Evolutionary conservation across 1,140 invertebrate genomes (phyloP).

Genomic region (Papilio polytes): DNA sequence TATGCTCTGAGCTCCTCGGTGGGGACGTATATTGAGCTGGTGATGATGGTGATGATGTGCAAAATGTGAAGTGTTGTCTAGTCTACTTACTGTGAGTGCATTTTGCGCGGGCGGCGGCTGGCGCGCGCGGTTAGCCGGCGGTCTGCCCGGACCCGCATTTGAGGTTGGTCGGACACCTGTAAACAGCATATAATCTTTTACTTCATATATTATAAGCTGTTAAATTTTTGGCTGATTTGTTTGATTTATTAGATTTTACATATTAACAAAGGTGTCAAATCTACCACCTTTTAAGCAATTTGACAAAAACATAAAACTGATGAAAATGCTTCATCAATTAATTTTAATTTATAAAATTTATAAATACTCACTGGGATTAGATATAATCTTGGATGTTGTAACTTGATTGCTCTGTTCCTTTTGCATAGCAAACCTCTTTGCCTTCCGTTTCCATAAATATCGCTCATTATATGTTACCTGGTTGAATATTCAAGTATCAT

Average conservation of each 20-base stretch:
- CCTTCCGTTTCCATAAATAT: constrained; percentile 90
- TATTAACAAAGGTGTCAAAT: no score
- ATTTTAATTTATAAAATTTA: no score
- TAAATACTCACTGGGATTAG: constrained; percentile 65
- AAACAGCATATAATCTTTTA: background rate
- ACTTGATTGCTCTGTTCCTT: constrained; percentile 66
- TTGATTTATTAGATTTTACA: no score
- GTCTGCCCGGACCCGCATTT: constrained; percentile 56
- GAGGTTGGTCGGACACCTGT: constrained; percentile 48
- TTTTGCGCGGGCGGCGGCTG: constrained; percentile 50
- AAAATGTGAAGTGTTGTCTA: no score
- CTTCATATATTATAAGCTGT: no score
- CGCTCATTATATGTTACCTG: constrained; percentile 79
- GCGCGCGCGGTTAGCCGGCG: constrained; percentile 48
- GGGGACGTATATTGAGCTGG: no score
- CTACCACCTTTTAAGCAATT: no score
- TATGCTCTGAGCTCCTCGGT: no score
- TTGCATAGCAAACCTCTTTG: constrained; percentile 84
- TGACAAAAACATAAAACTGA: no score
- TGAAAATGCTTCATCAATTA: no score
- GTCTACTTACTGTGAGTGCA: constrained; percentile 55
- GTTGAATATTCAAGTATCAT: constrained; percentile 37
- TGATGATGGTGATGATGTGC: no score
- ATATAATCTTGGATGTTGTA: constrained; percentile 65
- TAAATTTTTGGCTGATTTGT: no score